Percentiles rank a stretch among this genome's conserved stretches.
These are phyloP conservation scores for Macroramphosus scolopax DNA, from an alignment of 2,797 vertebrate genomes.

Conservation along the genomic window DNA sequence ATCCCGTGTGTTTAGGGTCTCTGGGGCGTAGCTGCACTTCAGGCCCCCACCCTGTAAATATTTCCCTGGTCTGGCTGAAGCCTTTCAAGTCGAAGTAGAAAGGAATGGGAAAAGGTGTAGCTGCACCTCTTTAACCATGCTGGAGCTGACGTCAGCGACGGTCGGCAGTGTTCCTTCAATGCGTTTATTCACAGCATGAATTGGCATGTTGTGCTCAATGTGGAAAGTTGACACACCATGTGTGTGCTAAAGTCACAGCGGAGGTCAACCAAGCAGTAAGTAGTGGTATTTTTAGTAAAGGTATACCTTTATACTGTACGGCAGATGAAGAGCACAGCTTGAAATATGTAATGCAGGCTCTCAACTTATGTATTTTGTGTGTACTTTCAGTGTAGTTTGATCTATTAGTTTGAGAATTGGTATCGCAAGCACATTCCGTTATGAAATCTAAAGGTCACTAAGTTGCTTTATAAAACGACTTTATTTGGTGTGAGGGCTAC, in stretches of 20 bases:
- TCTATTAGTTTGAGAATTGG: too few species aligned
- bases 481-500: conserved; percentile 8
- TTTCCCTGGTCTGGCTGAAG: conserved; percentile 48
- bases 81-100: conserved; percentile 56
- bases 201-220: conserved; percentile 56
- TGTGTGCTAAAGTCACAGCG: conserved; percentile 9
- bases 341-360: too few species aligned
- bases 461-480: conserved; percentile 8
- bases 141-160: conserved; percentile 47
- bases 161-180: conserved; percentile 39
- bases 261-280: conserved; percentile 8
- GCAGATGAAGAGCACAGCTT: too few species aligned
- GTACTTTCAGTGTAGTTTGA: too few species aligned
- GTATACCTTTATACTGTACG: too few species aligned
- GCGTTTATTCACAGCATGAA: conserved; percentile 66
- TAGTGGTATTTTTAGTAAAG: too few species aligned
- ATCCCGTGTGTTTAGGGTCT: conserved; percentile 48
- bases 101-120: conserved; percentile 57
- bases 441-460: too few species aligned
- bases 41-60: conserved; percentile 66
- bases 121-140: conserved; percentile 49
- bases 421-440: too few species aligned
- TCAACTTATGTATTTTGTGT: too few species aligned
- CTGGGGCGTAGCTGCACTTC: conserved; percentile 35
- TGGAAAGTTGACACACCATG: conserved; percentile 37